A percentile compares a stretch with the other conserved stretches of the same genome.
phyloP scores from a whole-genome alignment of 30 jellyfish, hydroid and myxozoan genomes.

The Morbakka virulenta region DNA sequence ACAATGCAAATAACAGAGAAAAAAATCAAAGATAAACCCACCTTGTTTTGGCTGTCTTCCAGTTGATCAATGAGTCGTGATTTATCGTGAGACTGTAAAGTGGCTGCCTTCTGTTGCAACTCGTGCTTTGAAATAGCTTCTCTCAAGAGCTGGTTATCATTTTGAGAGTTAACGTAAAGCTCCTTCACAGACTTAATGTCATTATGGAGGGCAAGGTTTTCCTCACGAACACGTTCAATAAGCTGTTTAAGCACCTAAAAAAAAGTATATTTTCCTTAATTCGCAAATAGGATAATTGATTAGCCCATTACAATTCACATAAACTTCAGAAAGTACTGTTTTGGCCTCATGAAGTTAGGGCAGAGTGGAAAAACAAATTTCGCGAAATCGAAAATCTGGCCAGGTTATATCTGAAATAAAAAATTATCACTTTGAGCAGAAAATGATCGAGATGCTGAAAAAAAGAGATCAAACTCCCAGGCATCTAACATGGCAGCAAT shows the following conservation, averaged over 20 bases:
- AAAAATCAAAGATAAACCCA: neutral
- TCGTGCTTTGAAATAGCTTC: conserved; percentile 56
- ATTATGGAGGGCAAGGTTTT: conserved; percentile 63
- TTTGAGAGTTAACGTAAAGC: conserved; percentile 72
- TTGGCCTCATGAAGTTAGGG: too few species aligned
- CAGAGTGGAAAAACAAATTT: too few species aligned
- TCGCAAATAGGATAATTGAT: too few species aligned
- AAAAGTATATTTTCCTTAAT: neutral
- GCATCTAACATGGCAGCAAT: too few species aligned
- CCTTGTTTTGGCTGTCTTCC: conserved; percentile 84
- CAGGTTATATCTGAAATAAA: too few species aligned
- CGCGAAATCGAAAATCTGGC: too few species aligned
- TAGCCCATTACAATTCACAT: too few species aligned
- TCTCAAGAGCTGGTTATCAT: conserved; percentile 69
- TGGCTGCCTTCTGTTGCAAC: conserved; percentile 28
- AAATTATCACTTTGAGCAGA: too few species aligned
- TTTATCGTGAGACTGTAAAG: conserved; percentile 53
- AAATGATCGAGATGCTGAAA: too few species aligned
- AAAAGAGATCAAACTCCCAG: too few species aligned
- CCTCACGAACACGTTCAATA: conserved; percentile 73
- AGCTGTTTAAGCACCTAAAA: conserved; percentile 71
- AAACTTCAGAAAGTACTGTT: too few species aligned
- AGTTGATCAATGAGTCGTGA: conserved; percentile 66
- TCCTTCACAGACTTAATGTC: conserved; percentile 59
- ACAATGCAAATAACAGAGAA: too few species aligned